A percentile compares a stretch with the other conserved stretches of the same genome.
Conservation (phyloP, 2,113 vertebrate genomes). For the Gnathonemus echidnorhynchus region DNA sequence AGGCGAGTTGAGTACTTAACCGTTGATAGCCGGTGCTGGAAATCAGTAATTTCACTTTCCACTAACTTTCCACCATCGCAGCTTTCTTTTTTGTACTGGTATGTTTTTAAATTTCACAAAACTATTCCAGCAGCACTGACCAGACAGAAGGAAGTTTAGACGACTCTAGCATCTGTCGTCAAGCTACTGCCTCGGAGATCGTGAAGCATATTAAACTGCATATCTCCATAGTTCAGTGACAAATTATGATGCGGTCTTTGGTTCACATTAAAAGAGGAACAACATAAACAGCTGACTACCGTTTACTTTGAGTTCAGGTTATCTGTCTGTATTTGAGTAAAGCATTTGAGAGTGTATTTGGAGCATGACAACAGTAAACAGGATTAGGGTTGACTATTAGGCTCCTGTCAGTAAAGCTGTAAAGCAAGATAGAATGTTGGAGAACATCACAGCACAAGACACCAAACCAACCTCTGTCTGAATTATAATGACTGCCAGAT, state of each 20-base stretch:
- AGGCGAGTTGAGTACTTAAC: background rate
- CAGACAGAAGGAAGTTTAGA: background rate
- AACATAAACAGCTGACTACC: background rate
- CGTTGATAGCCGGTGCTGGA: background rate
- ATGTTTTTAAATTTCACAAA: background rate
- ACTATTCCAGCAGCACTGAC: background rate
- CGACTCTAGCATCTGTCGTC: background rate
- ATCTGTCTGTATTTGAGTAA: background rate
- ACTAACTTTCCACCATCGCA: background rate
- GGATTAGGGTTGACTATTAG: background rate
- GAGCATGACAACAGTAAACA: background rate
- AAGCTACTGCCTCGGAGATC: background rate
- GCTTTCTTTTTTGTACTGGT: background rate
- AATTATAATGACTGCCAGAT: background rate
- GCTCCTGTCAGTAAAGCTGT: background rate
- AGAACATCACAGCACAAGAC: background rate
- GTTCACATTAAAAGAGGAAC: background rate
- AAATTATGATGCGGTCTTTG: background rate
- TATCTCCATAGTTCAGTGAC: background rate
- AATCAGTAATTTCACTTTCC: background rate
- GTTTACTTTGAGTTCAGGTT: background rate
- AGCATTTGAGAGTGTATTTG: background rate
- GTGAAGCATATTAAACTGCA: background rate
- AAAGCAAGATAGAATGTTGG: background rate
- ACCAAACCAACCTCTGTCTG: background rate